Evolutionary conservation across 2,888 invertebrate genomes (phyloP).

Genomic region (Lasioglossum marginatum): DNA sequence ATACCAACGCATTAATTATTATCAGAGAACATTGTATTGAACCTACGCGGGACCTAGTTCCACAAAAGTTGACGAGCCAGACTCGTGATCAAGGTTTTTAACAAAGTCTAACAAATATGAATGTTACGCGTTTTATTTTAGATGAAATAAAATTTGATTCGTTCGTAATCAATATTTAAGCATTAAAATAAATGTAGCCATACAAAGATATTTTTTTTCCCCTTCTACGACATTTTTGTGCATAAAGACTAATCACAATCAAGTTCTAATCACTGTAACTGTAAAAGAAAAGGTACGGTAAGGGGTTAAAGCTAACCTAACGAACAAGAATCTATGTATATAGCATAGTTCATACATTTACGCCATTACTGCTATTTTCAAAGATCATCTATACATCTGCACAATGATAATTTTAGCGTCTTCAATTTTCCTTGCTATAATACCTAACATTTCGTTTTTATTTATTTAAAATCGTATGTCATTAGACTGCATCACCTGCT

Average conservation of each 20-base stretch:
- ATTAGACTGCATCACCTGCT: too few relatives aligned
- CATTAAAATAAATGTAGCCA: too few relatives aligned
- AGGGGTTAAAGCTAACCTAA: background rate
- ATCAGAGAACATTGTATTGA: slow-evolving; percentile 34
- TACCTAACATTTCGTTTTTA: background rate
- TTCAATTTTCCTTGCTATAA: background rate
- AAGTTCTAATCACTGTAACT: too few relatives aligned
- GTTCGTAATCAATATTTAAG: too few relatives aligned
- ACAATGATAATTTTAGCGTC: background rate
- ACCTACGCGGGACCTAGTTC: background rate
- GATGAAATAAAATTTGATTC: too few relatives aligned
- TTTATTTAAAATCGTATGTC: background rate
- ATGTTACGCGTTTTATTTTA: too few relatives aligned
- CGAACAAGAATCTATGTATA: background rate
- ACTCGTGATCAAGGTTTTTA: too few relatives aligned
- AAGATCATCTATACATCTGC: background rate
- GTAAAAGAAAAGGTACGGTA: too few relatives aligned
- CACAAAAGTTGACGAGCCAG: background rate
- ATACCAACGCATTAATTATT: slow-evolving; percentile 25
- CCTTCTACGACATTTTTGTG: too few relatives aligned
- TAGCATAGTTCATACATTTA: background rate
- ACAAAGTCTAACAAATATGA: too few relatives aligned
- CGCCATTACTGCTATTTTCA: background rate
- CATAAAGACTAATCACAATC: too few relatives aligned
- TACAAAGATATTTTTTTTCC: too few relatives aligned